These are phyloP conservation scores for Paramormyrops kingsleyae DNA, from an alignment of 2,113 vertebrate species.

Conservation along the genomic window DNA sequence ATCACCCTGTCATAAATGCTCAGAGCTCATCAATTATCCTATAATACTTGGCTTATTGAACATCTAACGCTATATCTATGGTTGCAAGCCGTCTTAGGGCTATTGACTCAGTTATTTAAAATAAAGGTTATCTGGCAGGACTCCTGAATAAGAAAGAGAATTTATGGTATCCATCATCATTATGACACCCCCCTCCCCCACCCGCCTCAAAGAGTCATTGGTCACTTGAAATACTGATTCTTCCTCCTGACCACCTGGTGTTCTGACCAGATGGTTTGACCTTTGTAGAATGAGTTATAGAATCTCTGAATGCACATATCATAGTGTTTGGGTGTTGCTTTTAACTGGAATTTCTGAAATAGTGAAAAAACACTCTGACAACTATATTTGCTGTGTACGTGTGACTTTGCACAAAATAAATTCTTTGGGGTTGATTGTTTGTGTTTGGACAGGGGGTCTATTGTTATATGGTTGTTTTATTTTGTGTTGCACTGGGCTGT, in stretches of 20 bases:
- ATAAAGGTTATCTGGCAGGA: not conserved
- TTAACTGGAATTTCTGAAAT: not conserved
- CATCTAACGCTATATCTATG: not conserved
- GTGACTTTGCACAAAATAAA: not conserved
- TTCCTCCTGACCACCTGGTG: not conserved
- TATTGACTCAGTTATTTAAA: not conserved
- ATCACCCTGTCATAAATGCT: not conserved
- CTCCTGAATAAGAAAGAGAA: not conserved
- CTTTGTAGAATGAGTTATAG: not conserved
- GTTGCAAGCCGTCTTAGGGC: not conserved
- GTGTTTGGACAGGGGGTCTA: not conserved
- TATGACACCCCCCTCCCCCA: not conserved
- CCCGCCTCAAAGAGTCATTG: not conserved
- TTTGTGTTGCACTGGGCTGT: not conserved
- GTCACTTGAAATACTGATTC: not conserved
- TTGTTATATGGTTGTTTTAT: not conserved
- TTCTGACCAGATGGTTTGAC: not conserved
- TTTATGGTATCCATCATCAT: not conserved
- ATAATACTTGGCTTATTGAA: not conserved
- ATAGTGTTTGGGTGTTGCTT: not conserved
- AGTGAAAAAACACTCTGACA: not conserved
- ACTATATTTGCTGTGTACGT: not conserved
- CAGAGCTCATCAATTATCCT: not conserved
- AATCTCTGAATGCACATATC: not conserved
- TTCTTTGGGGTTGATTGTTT: not conserved